Evolutionary conservation across 2,888 invertebrate species (phyloP), one percentile per base, ranked within the genome.

Genomic region (Liposcelis brunnea): DNA sequence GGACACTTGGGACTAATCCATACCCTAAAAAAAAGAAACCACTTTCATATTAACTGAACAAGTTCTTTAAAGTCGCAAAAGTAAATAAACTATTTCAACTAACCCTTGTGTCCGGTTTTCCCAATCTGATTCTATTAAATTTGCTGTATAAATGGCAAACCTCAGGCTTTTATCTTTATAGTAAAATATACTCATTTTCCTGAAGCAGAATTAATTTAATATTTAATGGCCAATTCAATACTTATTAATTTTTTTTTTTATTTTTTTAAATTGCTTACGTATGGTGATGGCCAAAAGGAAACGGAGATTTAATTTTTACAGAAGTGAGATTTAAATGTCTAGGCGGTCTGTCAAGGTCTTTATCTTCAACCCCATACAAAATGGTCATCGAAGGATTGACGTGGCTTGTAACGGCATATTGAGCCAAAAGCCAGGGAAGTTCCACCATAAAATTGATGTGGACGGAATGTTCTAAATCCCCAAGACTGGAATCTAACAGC

Each of bases 381-480:
- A 90, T 73, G 1, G 83, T 72, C 42, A 89, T 55, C 2, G 75
- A 21, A 18, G 40, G 40, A 21, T 40, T 40, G 3, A 19, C n/a
- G 15, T 80, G 75, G 44, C 80, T 80, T 44, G 79, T 80, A 54
- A 76, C 76, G 55, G 77, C 71, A 55, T 93, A 93, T 55, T 91
- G 87, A 0, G 84, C 78, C 46, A 89, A 66, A 0, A 94, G 61
- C 90, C 91, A 95, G 1, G 80, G 80, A 8, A 86, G 69, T 54
- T 94, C 90, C 33, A 91, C 80, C 83, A 93, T 86, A 56, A 87
- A 94, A 62, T 89, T 94, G 19, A 94, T 80, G 64, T 94, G 87
- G n/a, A 84, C 62, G 0, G 80, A 79, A 36, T 72, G 70, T 52
- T 77, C 76, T 4, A 89, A 63, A 47, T 75, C 73, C 0, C 87